Conservation (phyloP, 2,797 vertebrate genomes). For the Hapalemur alaotrensis region DNA sequence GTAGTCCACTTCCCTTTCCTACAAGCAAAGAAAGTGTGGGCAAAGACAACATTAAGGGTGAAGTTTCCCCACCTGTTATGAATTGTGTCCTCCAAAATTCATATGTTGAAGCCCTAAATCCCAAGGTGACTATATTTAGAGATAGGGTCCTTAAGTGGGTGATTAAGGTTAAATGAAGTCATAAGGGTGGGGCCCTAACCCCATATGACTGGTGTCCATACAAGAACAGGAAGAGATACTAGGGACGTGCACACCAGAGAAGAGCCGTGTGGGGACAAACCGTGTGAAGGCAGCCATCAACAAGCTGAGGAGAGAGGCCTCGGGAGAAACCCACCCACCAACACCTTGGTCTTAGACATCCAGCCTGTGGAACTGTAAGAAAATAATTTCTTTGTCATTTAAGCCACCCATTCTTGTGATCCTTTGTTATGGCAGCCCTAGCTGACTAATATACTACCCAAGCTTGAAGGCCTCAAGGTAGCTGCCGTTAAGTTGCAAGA, state of each 20-base stretch:
- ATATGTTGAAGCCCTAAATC: not conserved
- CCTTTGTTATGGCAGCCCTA: not conserved
- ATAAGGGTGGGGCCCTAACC: not conserved
- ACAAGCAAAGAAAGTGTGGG: not conserved
- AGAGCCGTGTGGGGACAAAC: not conserved
- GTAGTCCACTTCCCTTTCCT: not conserved
- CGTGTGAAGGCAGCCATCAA: accelerated
- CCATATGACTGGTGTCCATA: not conserved
- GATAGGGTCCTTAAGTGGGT: too few relatives aligned
- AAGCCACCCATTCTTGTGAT: not conserved
- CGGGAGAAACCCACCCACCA: not conserved
- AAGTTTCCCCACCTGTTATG: not conserved
- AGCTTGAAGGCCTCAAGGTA: not conserved
- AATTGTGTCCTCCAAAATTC: not conserved
- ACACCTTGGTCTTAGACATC: not conserved
- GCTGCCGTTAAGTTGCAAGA: not conserved
- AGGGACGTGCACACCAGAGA: too few relatives aligned
- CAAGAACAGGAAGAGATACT: not conserved
- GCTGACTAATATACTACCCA: not conserved
- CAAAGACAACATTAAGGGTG: not conserved
- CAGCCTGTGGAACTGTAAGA: not conserved
- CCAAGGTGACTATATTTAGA: not conserved
- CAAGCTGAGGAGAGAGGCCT: not conserved
- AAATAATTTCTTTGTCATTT: not conserved
- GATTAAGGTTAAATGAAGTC: not conserved